These are phyloP conservation scores for Drosophila prolongata DNA, from an alignment of 2,888 invertebrate genomes.

Conservation along the genomic window DNA sequence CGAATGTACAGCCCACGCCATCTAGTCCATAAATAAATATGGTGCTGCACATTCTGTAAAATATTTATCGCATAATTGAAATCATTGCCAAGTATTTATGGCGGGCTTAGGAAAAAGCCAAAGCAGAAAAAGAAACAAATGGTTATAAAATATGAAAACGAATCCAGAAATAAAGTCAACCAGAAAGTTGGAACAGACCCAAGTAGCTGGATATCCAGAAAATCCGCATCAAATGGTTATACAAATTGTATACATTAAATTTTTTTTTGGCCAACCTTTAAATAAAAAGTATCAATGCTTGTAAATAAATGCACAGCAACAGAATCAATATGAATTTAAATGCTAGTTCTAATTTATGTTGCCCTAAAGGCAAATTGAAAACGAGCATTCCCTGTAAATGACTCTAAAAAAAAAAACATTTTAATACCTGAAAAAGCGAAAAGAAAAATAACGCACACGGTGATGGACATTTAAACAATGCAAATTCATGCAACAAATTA, in stretches of 20 bases:
- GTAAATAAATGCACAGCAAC: conserved; percentile 19
- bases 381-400: conserved; percentile 22
- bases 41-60: conserved; percentile 36
- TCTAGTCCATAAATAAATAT: conserved; percentile 53
- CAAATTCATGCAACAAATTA: conserved; percentile 53
- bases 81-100: conserved; percentile 58
- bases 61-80: conserved; percentile 74
- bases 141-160: conserved; percentile 5
- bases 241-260: background rate
- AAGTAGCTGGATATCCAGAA: conserved; percentile 8
- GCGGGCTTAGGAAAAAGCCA: conserved; percentile 28
- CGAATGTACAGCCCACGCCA: conserved; percentile 7
- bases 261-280: conserved; percentile 2
- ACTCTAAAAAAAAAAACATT: conserved; percentile 17
- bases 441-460: background rate
- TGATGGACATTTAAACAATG: conserved; percentile 22
- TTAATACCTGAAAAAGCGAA: conserved; percentile 7
- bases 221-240: conserved; percentile 6
- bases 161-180: background rate
- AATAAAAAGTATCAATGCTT: background rate
- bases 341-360: conserved; percentile 6
- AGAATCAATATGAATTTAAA: conserved; percentile 11
- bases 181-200: conserved; percentile 12
- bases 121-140: conserved; percentile 12
- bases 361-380: conserved; percentile 12